A percentile compares a stretch with the other conserved stretches of the same genome.
These are phyloP conservation scores for Papilio aristodemus DNA, from an alignment of 1,140 invertebrate genomes.

Conservation along the genomic window DNA sequence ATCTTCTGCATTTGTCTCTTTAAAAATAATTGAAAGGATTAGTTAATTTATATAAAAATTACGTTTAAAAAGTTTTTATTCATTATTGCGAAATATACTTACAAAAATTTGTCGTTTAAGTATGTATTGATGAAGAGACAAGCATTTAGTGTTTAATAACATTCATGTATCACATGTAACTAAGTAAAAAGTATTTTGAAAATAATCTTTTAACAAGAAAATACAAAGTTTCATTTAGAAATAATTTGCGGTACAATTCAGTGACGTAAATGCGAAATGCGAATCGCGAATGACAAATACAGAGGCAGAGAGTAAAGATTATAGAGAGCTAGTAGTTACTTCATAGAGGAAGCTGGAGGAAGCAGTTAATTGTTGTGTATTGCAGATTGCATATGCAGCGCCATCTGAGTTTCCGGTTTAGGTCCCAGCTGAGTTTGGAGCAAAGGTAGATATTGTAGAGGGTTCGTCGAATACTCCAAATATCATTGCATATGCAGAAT, in stretches of 20 bases:
- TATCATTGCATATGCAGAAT: too few relatives aligned
- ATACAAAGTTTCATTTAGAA: conserved; percentile 13
- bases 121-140: background rate
- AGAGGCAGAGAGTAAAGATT: background rate
- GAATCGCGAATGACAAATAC: conserved; percentile 20
- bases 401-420: too few relatives aligned
- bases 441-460: too few relatives aligned
- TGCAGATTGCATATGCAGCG: too few relatives aligned
- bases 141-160: conserved; percentile 27
- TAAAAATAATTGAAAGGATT: conserved; percentile 33
- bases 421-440: too few relatives aligned
- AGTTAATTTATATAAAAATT: background rate
- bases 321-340: too few relatives aligned
- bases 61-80: background rate
- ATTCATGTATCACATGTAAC: conserved; percentile 8
- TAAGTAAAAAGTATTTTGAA: background rate
- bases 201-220: conserved; percentile 18
- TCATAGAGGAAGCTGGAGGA: too few relatives aligned
- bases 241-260: conserved; percentile 30
- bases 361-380: too few relatives aligned
- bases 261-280: conserved; percentile 28
- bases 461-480: too few relatives aligned
- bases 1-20: conserved; percentile 46
- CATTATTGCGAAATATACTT: background rate
- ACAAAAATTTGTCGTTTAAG: conserved; percentile 19